Conservation (phyloP, 2,113 vertebrate genomes). For the Ceyx cyanopectus region DNA sequence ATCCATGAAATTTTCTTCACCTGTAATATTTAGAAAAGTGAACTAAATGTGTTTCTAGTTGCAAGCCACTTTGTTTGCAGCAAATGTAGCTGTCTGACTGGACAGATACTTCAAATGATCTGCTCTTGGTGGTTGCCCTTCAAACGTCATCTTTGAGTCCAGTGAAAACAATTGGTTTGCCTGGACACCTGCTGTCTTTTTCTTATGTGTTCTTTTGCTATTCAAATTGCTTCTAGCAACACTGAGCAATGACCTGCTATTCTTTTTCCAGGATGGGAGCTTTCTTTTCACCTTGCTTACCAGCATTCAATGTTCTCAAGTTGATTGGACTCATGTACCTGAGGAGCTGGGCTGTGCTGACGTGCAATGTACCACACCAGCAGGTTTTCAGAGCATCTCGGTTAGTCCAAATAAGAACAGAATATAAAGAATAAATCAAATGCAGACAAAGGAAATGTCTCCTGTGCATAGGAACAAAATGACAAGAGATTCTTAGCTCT, state of each 20-base stretch:
- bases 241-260: background rate
- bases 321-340: conserved; percentile 97
- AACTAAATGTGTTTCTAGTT: background rate
- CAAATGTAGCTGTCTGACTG: background rate
- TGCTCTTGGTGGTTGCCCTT: background rate
- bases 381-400: conserved; percentile 97
- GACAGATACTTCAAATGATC: background rate
- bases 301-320: conserved; percentile 97
- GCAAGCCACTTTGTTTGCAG: background rate
- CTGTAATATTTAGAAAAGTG: background rate
- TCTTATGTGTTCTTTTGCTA: background rate
- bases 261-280: conserved; percentile 92
- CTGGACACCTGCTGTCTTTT: background rate
- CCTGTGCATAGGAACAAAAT: background rate
- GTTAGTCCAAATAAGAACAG: conserved; percentile 68
- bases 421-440: background rate
- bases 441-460: background rate
- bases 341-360: conserved; percentile 97
- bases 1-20: background rate
- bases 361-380: conserved; percentile 97
- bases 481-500: background rate
- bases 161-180: too few relatives aligned
- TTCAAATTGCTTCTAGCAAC: background rate
- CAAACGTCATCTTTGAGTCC: rapidly evolving
- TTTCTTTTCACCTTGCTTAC: conserved; percentile 97